Evolutionary conservation across 2,888 invertebrate genomes (phyloP).

Genomic region (Gymnocheta viridis): DNA sequence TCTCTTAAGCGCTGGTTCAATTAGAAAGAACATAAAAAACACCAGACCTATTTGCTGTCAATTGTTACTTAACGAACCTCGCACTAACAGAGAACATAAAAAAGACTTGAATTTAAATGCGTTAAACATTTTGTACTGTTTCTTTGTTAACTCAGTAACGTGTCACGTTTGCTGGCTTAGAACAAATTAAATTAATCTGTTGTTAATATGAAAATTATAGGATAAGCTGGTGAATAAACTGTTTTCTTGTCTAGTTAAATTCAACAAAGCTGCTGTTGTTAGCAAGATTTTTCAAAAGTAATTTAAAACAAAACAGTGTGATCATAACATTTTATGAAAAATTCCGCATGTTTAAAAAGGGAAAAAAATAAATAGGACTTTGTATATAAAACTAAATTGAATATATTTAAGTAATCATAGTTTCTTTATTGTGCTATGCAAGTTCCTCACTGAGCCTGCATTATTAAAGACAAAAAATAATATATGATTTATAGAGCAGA

Average conservation of each 20-base stretch:
- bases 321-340: conserved; percentile 15
- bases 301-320: background rate
- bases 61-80: too few species aligned
- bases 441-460: background rate
- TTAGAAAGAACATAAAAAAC: too few species aligned
- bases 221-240: conserved; percentile 32
- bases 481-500: conserved; percentile 63
- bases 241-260: conserved; percentile 14
- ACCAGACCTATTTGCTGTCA: too few species aligned
- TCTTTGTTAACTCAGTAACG: background rate
- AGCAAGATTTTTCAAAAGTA: conserved; percentile 37
- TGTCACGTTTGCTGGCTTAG: background rate
- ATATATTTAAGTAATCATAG: background rate
- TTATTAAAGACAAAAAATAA: conserved; percentile 19
- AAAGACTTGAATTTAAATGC: too few species aligned
- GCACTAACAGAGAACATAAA: too few species aligned
- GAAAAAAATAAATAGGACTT: background rate
- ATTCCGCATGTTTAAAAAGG: background rate
- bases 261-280: conserved; percentile 27
- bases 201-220: conserved; percentile 68
- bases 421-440: background rate
- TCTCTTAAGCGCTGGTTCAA: too few species aligned
- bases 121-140: background rate
- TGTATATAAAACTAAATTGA: background rate
- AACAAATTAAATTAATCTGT: conserved; percentile 35